phyloP scores from a whole-genome alignment of 1,140 invertebrate species.

The Diabrotica undecimpunctata region DNA sequence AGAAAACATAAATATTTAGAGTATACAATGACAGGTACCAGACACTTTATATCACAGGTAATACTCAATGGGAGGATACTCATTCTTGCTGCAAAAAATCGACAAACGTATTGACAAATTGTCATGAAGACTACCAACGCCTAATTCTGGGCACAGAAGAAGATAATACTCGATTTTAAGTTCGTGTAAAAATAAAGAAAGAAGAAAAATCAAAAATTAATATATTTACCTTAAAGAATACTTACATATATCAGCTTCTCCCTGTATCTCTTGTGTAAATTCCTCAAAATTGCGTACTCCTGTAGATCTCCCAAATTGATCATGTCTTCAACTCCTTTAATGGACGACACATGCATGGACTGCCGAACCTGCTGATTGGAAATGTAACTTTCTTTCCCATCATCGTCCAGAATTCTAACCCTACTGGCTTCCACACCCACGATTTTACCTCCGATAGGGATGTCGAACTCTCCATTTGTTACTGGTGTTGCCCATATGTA shows the following conservation, averaged over 20 bases:
- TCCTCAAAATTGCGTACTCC: conserved; percentile 87
- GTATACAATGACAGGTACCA: too few species aligned
- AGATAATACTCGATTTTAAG: not conserved
- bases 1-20: too few species aligned
- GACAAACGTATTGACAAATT: too few species aligned
- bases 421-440: conserved; percentile 72
- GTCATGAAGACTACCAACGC: too few species aligned
- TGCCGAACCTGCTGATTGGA: conserved; percentile 62
- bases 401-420: conserved; percentile 75
- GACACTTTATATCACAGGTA: too few species aligned
- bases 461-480: conserved; percentile 69
- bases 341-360: conserved; percentile 81
- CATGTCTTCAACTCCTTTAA: conserved; percentile 90
- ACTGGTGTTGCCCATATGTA: conserved; percentile 82
- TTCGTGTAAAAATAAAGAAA: not conserved
- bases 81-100: too few species aligned
- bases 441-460: conserved; percentile 79
- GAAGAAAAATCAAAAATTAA: too few species aligned
- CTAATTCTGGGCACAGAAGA: too few species aligned
- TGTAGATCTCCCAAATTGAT: conserved; percentile 88
- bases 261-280: conserved; percentile 86
- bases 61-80: too few species aligned
- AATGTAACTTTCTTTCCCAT: conserved; percentile 62
- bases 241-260: conserved; percentile 88
- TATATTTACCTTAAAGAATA: conserved; percentile 20